phyloP scores from a whole-genome alignment of 2,113 vertebrate species.

The Scartelaos histophorus region DNA sequence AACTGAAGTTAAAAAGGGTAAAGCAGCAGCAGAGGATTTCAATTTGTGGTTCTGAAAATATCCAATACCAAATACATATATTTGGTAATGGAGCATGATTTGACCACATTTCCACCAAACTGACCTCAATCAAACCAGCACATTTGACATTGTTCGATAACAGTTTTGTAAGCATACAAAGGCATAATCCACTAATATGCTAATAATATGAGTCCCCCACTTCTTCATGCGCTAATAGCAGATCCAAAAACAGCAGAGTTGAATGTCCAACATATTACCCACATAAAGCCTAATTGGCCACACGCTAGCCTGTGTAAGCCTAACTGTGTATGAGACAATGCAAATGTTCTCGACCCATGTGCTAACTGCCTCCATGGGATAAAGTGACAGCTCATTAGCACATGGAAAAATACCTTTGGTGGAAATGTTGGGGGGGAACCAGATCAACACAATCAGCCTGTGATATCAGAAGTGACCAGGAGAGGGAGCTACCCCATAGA shows the following conservation, averaged over 20 bases:
- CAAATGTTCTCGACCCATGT: background rate
- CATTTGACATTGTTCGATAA: background rate
- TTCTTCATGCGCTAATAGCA: background rate
- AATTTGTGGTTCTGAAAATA: background rate
- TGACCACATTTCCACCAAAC: background rate
- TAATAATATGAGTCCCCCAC: background rate
- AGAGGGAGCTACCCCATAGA: conserved; percentile 43
- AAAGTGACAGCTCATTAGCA: conserved; percentile 40
- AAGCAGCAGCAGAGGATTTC: background rate
- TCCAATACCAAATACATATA: background rate
- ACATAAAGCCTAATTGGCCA: background rate
- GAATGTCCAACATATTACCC: background rate
- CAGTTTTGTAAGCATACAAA: background rate
- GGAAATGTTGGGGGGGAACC: conserved; percentile 26
- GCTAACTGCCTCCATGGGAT: background rate
- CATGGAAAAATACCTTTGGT: conserved; percentile 7
- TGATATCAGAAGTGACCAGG: conserved; percentile 31
- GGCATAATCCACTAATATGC: background rate
- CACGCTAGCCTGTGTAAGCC: background rate
- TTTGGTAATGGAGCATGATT: background rate
- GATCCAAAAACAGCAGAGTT: background rate
- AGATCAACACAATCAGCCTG: conserved; percentile 5
- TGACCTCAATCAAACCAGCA: background rate
- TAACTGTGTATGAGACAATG: background rate
- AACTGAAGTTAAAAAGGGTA: background rate